A percentile compares a stretch with the other conserved stretches of the same genome.
These are phyloP conservation scores for Meloe dianella DNA, from an alignment of 2,888 invertebrate genomes.

Conservation along the genomic window DNA sequence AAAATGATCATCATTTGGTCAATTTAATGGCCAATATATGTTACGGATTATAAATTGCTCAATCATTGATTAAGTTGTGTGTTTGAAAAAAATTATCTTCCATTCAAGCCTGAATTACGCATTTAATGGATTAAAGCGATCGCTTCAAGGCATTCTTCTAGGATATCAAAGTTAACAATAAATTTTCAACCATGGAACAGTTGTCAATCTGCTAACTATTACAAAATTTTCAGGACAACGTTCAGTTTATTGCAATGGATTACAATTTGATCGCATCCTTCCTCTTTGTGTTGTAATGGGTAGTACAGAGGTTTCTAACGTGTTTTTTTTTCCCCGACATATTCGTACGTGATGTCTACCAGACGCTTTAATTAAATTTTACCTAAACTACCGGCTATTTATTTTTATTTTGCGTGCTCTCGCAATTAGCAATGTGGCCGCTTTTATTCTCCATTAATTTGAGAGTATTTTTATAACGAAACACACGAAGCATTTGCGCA, in stretches of 20 bases:
- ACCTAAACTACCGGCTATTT: background rate
- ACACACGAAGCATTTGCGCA: too few relatives aligned
- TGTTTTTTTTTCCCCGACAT: background rate
- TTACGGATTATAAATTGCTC: conserved; percentile 4
- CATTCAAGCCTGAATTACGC: background rate
- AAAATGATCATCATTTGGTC: background rate
- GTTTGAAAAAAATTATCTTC: background rate
- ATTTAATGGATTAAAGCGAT: background rate
- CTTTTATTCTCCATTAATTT: too few relatives aligned
- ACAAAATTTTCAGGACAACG: too few relatives aligned
- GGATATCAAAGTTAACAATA: too few relatives aligned
- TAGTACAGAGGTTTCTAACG: too few relatives aligned
- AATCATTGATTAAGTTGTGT: background rate
- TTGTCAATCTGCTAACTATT: too few relatives aligned
- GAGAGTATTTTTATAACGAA: too few relatives aligned
- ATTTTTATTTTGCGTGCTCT: background rate
- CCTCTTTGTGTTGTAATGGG: too few relatives aligned
- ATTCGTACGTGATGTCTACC: background rate
- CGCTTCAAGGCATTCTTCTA: background rate
- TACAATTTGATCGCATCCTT: too few relatives aligned
- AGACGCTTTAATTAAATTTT: background rate
- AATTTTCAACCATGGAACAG: too few relatives aligned
- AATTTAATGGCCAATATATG: background rate
- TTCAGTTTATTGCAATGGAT: too few relatives aligned
- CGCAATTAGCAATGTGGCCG: too few relatives aligned